Conservation (phyloP, 1,140 invertebrate genomes). For the Charaxes varanes region DNA sequence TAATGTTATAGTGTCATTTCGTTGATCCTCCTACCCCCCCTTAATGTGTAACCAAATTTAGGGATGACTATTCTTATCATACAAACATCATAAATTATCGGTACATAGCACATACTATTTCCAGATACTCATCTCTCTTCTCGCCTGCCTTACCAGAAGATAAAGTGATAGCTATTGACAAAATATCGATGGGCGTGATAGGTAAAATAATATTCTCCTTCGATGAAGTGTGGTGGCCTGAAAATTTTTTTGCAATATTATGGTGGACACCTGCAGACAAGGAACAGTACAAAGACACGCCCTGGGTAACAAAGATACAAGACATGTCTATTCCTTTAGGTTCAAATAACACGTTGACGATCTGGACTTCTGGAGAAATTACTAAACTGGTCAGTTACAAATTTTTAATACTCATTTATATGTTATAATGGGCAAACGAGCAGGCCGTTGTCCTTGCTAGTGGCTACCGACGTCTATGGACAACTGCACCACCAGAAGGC, state of each 20-base stretch:
- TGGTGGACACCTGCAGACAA: constrained; percentile 22
- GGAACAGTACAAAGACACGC: constrained; percentile 2
- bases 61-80: too few species aligned
- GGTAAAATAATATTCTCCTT: constrained; percentile 34
- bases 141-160: constrained; percentile 24
- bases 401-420: too few species aligned
- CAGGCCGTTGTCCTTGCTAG: too few species aligned
- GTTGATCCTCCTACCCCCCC: too few species aligned
- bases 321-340: background rate
- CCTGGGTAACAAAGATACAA: constrained; percentile 14
- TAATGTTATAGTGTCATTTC: too few species aligned
- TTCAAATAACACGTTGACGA: background rate
- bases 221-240: constrained; percentile 20
- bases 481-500: too few species aligned
- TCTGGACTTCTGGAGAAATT: background rate
- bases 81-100: too few species aligned
- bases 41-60: too few species aligned
- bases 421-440: too few species aligned
- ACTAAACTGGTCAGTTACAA: background rate
- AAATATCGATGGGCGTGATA: constrained; percentile 28
- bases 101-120: too few species aligned
- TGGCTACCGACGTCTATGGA: too few species aligned
- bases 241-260: constrained; percentile 8
- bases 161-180: constrained; percentile 25
- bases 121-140: constrained; percentile 28